Base-by-base conservation (phyloP, 2,888 invertebrate species). In the Mythimna vitellina region DNA sequence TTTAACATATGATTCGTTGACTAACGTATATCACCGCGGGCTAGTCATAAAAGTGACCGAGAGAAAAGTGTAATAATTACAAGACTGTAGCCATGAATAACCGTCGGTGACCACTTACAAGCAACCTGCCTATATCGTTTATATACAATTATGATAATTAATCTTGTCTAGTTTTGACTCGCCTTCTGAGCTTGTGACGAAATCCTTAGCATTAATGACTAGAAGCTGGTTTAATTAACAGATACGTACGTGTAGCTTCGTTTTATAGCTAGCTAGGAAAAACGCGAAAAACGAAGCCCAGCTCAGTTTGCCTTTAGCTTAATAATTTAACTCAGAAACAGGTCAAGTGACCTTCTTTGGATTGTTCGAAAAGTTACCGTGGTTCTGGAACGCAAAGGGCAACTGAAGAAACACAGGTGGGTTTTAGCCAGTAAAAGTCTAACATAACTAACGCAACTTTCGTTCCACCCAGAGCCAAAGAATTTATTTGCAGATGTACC, bases 71-170 rank as follows among this genome's bases (percentile, higher is more conserved):
- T 20, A 32, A 53, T 60, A 60, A 56, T 65, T 54, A 60, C 53
- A 60, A 65, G 14, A 61, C 17, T 6, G 14, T 14, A 14, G 58
- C 35, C 17, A 60, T 35, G 20, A 73, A 38, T 20, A 38, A 46
- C 51, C 46, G 20, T 2, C 42, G 12, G 53, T 46, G 10, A 49
- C 22, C 35, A 46, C 64, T 76, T 57, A 22, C 22, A 1, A 62
- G 10, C 25, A 57, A 77, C 76, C 53, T 76, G 46, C 17, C 17
- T 46, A 6, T 46, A 70, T 76, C 71, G n/a, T 54, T 77, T 42
- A 76, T 66, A 53, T 62, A 38, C 62, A 63, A 65, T 76, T 69
- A 76, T 69, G 65, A 78, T 71, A 66, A 77, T 72, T 51, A 49
- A 73, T 61, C 78, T 46, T 65, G 65, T 78, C 78, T 49, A 57